Evolutionary conservation across 2,888 invertebrate genomes (phyloP).

Genomic region (Cephus pulcher): DNA sequence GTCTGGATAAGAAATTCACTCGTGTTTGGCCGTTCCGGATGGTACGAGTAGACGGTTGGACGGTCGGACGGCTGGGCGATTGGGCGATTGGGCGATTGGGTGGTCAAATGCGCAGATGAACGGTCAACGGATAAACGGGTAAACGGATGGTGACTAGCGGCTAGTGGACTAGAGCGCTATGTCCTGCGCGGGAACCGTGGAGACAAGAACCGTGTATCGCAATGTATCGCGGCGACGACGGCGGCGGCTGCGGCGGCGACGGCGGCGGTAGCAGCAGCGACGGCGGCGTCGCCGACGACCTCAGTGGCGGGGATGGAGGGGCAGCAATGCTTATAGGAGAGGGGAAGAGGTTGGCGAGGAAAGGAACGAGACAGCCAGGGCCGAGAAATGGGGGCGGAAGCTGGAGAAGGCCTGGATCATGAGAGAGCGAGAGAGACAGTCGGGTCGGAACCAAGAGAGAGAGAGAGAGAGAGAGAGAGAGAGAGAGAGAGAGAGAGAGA

Average conservation of each 20-base stretch:
- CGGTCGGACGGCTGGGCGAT: too few relatives aligned
- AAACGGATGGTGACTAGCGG: constrained; percentile 41
- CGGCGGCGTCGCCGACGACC: constrained; percentile 33
- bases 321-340: constrained; percentile 14
- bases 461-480: constrained; percentile 39
- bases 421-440: constrained; percentile 15
- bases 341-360: constrained; percentile 6
- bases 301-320: constrained; percentile 50
- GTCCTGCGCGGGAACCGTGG: constrained; percentile 55
- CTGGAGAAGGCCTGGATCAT: not conserved
- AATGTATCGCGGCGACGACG: constrained; percentile 60
- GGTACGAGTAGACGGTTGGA: too few relatives aligned
- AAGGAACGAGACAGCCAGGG: constrained; percentile 8
- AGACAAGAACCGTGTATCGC: constrained; percentile 62
- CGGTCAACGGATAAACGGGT: not conserved
- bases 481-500: constrained; percentile 39
- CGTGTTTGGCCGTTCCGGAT: too few relatives aligned
- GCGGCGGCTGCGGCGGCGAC: constrained; percentile 44
- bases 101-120: too few relatives aligned
- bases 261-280: constrained; percentile 46
- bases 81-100: too few relatives aligned
- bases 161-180: constrained; percentile 50
- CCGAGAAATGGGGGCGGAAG: constrained; percentile 11
- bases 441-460: constrained; percentile 33
- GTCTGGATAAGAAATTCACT: too few relatives aligned